Conservation (phyloP, 2,888 invertebrate genomes). For the Chalcis sispes region DNA sequence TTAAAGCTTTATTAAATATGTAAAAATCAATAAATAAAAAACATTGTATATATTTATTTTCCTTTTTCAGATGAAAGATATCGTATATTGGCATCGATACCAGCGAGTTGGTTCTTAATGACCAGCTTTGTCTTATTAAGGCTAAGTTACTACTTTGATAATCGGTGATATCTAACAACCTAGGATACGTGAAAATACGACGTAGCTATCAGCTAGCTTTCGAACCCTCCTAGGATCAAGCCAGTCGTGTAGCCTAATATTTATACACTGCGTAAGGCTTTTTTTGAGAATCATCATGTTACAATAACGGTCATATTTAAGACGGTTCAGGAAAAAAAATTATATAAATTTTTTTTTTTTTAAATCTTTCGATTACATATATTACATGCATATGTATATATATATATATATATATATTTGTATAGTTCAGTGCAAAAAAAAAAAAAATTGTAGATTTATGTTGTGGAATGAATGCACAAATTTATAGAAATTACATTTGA, state of each 20-base stretch:
- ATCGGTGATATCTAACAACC: conserved; percentile 68
- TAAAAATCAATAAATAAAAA: conserved; percentile 15
- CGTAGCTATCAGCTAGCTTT: conserved; percentile 33
- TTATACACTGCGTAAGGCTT: conserved; percentile 30
- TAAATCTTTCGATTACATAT: not conserved
- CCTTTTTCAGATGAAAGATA: conserved; percentile 86
- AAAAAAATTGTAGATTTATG: too few relatives aligned
- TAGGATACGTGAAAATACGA: conserved; percentile 26
- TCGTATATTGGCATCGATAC: conserved; percentile 86
- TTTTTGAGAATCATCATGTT: conserved; percentile 8
- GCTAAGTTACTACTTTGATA: conserved; percentile 69
- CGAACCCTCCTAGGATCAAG: conserved; percentile 28
- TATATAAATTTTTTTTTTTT: conserved; percentile 24
- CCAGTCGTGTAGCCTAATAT: conserved; percentile 34
- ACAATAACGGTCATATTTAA: not conserved
- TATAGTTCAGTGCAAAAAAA: not conserved
- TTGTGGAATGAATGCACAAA: too few relatives aligned
- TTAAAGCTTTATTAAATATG: not conserved
- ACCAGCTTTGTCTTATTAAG: conserved; percentile 80
- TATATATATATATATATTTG: not conserved
- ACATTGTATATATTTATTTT: conserved; percentile 60
- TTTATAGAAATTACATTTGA: too few relatives aligned
- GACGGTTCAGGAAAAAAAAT: conserved; percentile 17
- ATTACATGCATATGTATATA: conserved; percentile 9
- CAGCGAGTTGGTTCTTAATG: conserved; percentile 85